Percentiles rank a stretch among this genome's conserved stretches.
Conservation (phyloP, 2,888 invertebrate species). For the Aelia acuminata region DNA sequence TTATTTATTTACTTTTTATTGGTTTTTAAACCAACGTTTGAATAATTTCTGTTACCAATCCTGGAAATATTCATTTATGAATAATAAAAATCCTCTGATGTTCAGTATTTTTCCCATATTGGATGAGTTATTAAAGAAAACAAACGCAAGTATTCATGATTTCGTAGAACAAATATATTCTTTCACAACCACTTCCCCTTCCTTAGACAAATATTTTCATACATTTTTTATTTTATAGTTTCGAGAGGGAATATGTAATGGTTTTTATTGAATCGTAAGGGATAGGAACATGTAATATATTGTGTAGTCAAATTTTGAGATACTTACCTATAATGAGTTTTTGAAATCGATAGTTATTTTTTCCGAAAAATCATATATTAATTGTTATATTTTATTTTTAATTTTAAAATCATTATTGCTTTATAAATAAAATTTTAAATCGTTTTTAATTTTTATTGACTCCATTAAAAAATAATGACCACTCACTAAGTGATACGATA, state of each 20-base stretch:
- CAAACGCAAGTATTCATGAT: neutral
- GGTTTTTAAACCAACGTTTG: neutral
- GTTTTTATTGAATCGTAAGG: neutral
- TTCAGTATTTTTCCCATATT: neutral
- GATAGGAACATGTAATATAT: no score
- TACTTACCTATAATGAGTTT: no score
- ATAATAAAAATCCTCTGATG: neutral
- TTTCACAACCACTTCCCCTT: no score
- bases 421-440: no score
- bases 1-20: neutral
- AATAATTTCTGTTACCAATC: neutral
- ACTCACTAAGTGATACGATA: no score
- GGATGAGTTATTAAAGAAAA: neutral
- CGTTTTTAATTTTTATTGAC: no score
- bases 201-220: neutral
- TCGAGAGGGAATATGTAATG: neutral
- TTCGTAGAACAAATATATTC: neutral
- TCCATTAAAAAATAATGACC: no score
- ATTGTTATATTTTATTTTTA: no score
- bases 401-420: no score
- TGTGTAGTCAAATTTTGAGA: no score
- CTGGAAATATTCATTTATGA: constrained; percentile 1
- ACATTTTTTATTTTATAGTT: neutral
- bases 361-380: no score
- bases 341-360: no score